These are phyloP conservation scores for Heloderma charlesbogerti DNA, from an alignment of 2,113 vertebrate species.

Conservation along the genomic window DNA sequence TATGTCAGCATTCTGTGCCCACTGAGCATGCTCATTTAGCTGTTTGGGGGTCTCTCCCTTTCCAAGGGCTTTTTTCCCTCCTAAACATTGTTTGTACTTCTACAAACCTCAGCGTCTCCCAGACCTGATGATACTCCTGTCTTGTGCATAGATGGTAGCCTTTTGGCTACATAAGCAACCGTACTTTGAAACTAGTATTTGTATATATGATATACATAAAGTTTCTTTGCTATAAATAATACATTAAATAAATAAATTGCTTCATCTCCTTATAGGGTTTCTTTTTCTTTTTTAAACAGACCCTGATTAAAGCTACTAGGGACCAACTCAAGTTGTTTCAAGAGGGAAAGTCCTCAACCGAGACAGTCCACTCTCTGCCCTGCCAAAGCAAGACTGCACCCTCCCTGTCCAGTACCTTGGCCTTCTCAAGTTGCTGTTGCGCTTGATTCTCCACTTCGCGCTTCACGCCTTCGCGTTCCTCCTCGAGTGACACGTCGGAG, in stretches of 20 bases:
- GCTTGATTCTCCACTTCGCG: conserved; percentile 96
- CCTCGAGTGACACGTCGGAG: conserved; percentile 97
- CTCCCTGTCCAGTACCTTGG: conserved; percentile 81
- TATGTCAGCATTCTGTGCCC: too few relatives aligned
- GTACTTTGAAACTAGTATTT: not conserved
- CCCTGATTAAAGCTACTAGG: not conserved
- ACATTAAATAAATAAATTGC: too few relatives aligned
- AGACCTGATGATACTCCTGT: not conserved
- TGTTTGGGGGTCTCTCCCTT: too few relatives aligned
- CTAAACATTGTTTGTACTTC: not conserved
- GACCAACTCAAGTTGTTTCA: not conserved
- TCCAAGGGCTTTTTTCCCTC: too few relatives aligned
- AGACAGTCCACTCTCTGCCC: not conserved
- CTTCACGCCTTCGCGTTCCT: conserved; percentile 95
- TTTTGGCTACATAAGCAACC: not conserved
- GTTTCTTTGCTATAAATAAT: too few relatives aligned
- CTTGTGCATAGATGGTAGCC: not conserved
- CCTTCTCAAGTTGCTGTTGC: conserved; percentile 95
- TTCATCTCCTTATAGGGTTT: not conserved
- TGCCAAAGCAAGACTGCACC: not conserved
- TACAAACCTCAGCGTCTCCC: not conserved
- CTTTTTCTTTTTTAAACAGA: too few relatives aligned
- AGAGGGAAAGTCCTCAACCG: rapidly evolving
- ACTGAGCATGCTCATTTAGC: too few relatives aligned
- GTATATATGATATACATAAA: too few relatives aligned